Evolutionary conservation across 2,888 invertebrate species (phyloP).

Genomic region (Teinopalpus imperialis): DNA sequence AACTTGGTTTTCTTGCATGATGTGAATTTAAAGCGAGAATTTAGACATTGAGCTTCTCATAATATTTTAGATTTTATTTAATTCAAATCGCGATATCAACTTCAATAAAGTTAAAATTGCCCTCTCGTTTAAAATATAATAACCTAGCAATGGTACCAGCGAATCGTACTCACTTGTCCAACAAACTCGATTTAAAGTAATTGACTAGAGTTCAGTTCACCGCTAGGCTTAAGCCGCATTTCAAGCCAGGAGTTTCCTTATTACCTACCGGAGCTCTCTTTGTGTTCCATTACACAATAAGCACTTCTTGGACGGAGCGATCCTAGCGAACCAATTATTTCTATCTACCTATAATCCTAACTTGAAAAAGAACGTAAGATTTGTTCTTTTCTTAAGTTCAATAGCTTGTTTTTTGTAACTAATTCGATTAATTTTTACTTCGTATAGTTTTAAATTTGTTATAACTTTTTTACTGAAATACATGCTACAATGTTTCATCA

Average conservation of each 20-base stretch:
- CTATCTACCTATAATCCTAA: background rate
- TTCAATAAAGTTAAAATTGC: background rate
- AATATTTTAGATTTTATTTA: too few species aligned
- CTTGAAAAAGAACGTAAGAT: conserved; percentile 3
- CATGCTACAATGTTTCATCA: too few species aligned
- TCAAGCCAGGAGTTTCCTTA: background rate
- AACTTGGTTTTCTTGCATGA: too few species aligned
- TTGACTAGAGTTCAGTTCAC: conserved; percentile 3
- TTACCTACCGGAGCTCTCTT: conserved; percentile 11
- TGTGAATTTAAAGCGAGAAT: too few species aligned
- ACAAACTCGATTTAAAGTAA: conserved; percentile 17
- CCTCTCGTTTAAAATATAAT: too few species aligned
- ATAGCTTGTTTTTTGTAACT: too few species aligned
- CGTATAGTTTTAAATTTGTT: too few species aligned
- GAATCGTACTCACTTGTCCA: too few species aligned
- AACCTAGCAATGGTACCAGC: background rate
- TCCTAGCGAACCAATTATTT: conserved; percentile 9
- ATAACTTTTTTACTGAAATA: too few species aligned
- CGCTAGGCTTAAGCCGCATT: conserved; percentile 16
- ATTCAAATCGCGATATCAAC: too few species aligned
- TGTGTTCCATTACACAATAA: conserved; percentile 19
- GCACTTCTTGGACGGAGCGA: conserved; percentile 6
- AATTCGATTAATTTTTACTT: too few species aligned
- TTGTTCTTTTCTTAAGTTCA: background rate
- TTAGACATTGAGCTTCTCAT: too few species aligned